Percentiles rank a stretch among this genome's conserved stretches.
phyloP scores from a whole-genome alignment of 30 jellyfish, hydroid and myxozoan species.

The Hydra vulgaris region DNA sequence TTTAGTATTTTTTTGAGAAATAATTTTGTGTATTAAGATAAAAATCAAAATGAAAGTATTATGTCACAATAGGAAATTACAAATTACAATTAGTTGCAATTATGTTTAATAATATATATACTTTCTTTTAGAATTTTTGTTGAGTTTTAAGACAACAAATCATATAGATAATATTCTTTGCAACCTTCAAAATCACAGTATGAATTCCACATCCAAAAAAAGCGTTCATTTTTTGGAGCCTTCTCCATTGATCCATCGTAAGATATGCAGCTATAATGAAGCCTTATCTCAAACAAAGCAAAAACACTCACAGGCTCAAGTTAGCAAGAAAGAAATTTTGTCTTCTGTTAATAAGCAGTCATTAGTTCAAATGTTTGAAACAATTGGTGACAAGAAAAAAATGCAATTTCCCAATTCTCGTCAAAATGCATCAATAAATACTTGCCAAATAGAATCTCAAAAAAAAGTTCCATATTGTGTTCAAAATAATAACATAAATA shows the following conservation, averaged over 20 bases:
- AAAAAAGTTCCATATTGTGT: neutral
- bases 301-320: neutral
- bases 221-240: neutral
- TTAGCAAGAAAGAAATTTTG: conserved; percentile 3
- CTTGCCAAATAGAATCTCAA: neutral
- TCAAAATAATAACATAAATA: neutral
- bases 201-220: neutral
- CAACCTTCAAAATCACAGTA: neutral
- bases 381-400: neutral
- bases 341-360: conserved; percentile 12
- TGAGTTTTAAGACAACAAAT: neutral
- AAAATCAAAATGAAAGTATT: no score
- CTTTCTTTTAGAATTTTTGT: no score
- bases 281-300: neutral
- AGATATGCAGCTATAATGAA: neutral
- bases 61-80: no score
- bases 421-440: neutral
- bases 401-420: neutral
- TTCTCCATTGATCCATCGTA: neutral
- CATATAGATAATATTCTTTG: neutral
- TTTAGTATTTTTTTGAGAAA: no score
- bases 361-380: conserved; percentile 23
- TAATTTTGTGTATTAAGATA: no score
- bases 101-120: no score
- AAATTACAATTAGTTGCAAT: no score